Conservation (phyloP, 2,113 vertebrate species). For the Phainopepla nitens region DNA sequence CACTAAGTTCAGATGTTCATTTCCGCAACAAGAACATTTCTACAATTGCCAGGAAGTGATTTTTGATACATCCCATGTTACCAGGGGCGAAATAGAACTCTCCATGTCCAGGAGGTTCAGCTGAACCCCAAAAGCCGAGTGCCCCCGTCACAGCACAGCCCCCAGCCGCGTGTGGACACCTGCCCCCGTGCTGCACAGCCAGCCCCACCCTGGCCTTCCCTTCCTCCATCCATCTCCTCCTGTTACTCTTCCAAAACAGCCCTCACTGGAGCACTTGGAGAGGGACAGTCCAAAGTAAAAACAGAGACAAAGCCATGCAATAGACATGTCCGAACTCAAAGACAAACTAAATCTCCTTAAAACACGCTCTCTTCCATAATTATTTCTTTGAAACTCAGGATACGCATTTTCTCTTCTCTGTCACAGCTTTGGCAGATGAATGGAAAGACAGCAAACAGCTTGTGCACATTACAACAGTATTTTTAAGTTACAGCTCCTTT, state of each 20-base stretch:
- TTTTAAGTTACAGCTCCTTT: not conserved
- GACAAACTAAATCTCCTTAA: not conserved
- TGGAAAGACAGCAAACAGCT: not conserved
- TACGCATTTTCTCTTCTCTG: not conserved
- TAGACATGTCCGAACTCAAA: rapidly evolving
- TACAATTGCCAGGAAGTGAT: rapidly evolving
- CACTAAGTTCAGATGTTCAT: not conserved
- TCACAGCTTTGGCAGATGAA: not conserved
- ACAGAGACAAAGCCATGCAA: not conserved
- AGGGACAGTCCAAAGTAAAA: not conserved
- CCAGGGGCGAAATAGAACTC: not conserved
- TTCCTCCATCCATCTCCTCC: not conserved
- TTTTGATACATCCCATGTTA: not conserved
- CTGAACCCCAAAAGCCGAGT: not conserved
- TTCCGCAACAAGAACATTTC: not conserved
- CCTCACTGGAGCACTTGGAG: not conserved
- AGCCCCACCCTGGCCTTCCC: not conserved
- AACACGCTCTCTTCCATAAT: not conserved
- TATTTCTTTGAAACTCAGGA: not conserved
- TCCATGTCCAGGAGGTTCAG: not conserved
- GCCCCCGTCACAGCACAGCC: not conserved
- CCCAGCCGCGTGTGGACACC: rapidly evolving
- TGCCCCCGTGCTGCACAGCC: not conserved
- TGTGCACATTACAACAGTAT: rapidly evolving
- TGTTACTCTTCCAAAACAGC: not conserved